Base-by-base conservation (phyloP, 1,140 invertebrate genomes). In the Philopotamus ludificatus region DNA sequence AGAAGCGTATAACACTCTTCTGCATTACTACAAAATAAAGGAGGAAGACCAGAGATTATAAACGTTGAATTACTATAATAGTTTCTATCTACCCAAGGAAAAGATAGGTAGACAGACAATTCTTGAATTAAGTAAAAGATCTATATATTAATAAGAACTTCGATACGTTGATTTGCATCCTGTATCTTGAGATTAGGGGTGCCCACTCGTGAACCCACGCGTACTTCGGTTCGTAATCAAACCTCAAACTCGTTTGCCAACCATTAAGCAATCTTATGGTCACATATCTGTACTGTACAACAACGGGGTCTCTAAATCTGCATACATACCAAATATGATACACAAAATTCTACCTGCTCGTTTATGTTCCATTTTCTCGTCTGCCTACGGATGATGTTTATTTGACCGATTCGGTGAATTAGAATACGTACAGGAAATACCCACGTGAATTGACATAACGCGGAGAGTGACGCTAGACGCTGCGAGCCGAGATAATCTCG, bases 191-290 rank as follows among this genome's bases (percentile, higher is more conserved):
- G 57, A 60, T 45, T 34, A 60, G 57, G 57, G 57, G 39, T 60
- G 57, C 57, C 57, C 57, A 60, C 57, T 60, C 57, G 57, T 21
- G 23, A 22, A 16, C 57, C 57, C 57, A 60, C 57, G 44, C 57
- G 41, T 25, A 47, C 28, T 39, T n/a, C n/a, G 41, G 44, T 44
- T 60, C 20, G 57, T 34, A 60, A 60, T 60, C 57, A 60, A 60
- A 60, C 44, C 18, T 47, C 44, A 47, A 47, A 47, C 57, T 60
- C 42, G 57, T 60, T 60, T 60, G 57, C 57, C 41, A 60, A 60
- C 57, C 42, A 60, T 60, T 60, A 45, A 47, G 44, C 42, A 49
- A 47, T 47, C 3, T 28, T 60, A 60, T 20, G 22, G 51, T 54
- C 22, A 54, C 42, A 60, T 18, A 16, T 60, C 28, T 47, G 21